phyloP scores from a whole-genome alignment of 2,797 vertebrate genomes.

The Amblyopsis hoosieri region DNA sequence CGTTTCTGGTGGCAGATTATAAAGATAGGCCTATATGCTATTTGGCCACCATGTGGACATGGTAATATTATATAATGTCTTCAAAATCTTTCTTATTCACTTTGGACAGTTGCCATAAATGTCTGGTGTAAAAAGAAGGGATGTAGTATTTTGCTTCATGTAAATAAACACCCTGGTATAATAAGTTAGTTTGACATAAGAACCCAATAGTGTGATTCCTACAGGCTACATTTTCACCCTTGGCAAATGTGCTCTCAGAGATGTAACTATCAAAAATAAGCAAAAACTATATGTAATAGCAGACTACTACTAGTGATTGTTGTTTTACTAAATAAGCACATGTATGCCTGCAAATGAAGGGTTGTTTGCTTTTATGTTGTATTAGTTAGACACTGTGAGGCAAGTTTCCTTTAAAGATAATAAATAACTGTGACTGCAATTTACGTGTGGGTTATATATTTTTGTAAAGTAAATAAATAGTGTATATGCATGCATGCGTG shows the following conservation, averaged over 20 bases:
- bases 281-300: slow-evolving; percentile 61
- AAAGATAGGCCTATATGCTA: slow-evolving; percentile 4
- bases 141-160: slow-evolving; percentile 31
- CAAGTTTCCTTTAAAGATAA: slow-evolving; percentile 70
- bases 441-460: slow-evolving; percentile 56
- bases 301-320: slow-evolving; percentile 56
- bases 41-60: slow-evolving; percentile 32
- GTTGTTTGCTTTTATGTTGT: slow-evolving; percentile 71
- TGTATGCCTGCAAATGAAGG: slow-evolving; percentile 67
- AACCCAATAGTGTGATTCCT: slow-evolving; percentile 18
- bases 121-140: slow-evolving; percentile 13
- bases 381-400: slow-evolving; percentile 79
- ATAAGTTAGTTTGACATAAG: slow-evolving; percentile 42
- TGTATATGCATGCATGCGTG: too few relatives aligned
- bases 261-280: slow-evolving; percentile 58
- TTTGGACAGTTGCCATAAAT: slow-evolving; percentile 14
- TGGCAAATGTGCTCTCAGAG: slow-evolving; percentile 50
- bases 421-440: slow-evolving; percentile 66
- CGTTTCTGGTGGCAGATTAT: slow-evolving; percentile 44
- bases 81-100: slow-evolving; percentile 17
- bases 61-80: slow-evolving; percentile 41
- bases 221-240: slow-evolving; percentile 30
- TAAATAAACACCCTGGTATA: slow-evolving; percentile 36
- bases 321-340: slow-evolving; percentile 78
- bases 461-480: slow-evolving; percentile 43